Evolutionary conservation across 1,140 invertebrate species (phyloP).

Genomic region (Orchesella cincta): DNA sequence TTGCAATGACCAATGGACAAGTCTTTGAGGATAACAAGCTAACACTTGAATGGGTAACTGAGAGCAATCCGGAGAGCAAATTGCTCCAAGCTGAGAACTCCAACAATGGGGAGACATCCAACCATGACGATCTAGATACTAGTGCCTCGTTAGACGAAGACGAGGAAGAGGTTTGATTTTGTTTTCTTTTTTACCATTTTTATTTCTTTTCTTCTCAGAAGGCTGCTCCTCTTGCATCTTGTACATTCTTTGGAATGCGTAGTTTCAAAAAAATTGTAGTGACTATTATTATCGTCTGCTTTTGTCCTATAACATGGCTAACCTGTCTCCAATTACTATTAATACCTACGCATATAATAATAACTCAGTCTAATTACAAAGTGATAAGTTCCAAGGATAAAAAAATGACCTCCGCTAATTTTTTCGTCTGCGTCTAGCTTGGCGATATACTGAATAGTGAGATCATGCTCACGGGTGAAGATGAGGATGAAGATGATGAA

Average conservation of each 20-base stretch:
- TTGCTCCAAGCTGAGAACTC: not conserved
- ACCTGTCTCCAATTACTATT: too few species aligned
- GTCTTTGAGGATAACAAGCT: conserved; percentile 54
- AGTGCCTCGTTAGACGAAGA: not conserved
- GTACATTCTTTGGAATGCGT: too few species aligned
- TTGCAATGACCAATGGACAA: conserved; percentile 62
- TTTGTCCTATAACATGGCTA: too few species aligned
- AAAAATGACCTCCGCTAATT: conserved; percentile 32
- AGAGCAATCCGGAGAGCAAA: conserved; percentile 9
- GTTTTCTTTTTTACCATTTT: not conserved
- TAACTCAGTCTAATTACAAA: too few species aligned
- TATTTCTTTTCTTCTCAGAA: not conserved
- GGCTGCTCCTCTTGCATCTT: too few species aligned
- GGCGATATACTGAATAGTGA: conserved; percentile 54
- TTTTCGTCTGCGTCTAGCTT: conserved; percentile 41
- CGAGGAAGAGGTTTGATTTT: not conserved
- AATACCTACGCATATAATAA: too few species aligned
- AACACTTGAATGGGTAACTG: conserved; percentile 55
- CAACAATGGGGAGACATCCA: conserved; percentile 38
- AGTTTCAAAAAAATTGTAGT: too few species aligned
- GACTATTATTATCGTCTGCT: too few species aligned
- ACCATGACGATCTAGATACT: conserved; percentile 34
- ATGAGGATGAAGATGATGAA: conserved; percentile 65
- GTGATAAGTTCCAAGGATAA: too few species aligned
- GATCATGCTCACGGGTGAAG: conserved; percentile 58